These are phyloP conservation scores for Paradisaea rubra DNA, from an alignment of 2,113 vertebrate species.

Conservation along the genomic window DNA sequence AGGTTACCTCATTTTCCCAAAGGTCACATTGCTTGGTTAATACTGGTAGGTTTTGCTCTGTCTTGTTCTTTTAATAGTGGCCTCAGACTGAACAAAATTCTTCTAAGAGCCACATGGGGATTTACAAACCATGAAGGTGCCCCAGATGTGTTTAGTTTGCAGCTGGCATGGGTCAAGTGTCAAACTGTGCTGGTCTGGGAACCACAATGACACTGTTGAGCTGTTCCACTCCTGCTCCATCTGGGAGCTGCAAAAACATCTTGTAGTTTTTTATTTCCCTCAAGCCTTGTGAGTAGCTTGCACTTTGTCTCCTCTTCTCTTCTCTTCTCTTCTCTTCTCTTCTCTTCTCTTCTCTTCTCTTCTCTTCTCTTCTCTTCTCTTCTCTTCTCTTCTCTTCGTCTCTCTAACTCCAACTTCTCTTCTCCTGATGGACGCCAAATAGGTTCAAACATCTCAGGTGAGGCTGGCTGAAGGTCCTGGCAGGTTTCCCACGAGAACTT, in stretches of 20 bases:
- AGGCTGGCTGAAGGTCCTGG: neutral
- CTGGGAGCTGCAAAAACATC: neutral
- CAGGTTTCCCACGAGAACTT: neutral
- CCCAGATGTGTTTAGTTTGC: neutral
- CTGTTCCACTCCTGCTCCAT: neutral
- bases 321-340: too few species aligned
- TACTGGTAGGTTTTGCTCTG: neutral
- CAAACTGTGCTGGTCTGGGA: neutral
- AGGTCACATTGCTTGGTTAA: rapidly evolving
- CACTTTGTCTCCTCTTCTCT: neutral
- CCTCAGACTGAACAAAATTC: neutral
- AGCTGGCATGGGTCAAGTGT: neutral
- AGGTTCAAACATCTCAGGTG: neutral
- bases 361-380: too few species aligned
- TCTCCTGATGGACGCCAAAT: neutral
- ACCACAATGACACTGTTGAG: neutral
- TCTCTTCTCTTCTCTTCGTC: too few species aligned
- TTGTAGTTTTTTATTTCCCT: neutral
- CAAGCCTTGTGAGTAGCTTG: neutral
- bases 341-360: too few species aligned
- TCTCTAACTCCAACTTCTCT: neutral
- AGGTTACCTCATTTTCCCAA: neutral
- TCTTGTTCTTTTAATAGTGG: neutral
- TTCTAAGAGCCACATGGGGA: neutral
- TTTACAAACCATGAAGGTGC: neutral